Conservation (phyloP, 2,113 vertebrate species). For the Sebastes fasciatus region DNA sequence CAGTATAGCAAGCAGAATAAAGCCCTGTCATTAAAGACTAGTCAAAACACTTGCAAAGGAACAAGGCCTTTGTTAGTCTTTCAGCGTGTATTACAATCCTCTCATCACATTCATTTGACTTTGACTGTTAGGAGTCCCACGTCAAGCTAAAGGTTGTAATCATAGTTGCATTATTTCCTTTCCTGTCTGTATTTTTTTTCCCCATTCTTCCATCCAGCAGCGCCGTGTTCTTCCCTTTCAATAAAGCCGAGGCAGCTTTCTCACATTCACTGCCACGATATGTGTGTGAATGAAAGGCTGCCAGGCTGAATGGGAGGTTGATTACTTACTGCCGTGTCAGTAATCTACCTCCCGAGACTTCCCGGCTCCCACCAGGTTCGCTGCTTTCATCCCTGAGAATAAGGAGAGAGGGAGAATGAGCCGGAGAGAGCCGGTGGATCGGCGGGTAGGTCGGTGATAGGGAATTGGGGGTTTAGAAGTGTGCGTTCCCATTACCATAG, state of each 20-base stretch:
- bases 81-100: neutral
- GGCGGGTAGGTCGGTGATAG: too few relatives aligned
- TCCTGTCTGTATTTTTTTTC: neutral
- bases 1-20: neutral
- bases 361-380: neutral
- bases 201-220: neutral
- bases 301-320: conserved; percentile 46
- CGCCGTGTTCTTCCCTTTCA: neutral
- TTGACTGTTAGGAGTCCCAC: neutral
- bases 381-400: conserved; percentile 33
- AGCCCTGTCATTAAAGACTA: neutral
- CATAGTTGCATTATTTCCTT: neutral
- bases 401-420: neutral
- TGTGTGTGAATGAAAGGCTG: conserved; percentile 32
- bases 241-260: neutral
- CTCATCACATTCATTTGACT: conserved; percentile 9
- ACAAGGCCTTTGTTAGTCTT: neutral
- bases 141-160: neutral
- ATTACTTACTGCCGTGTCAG: conserved; percentile 36
- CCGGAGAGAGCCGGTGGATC: too few relatives aligned
- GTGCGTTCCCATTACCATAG: conserved; percentile 19
- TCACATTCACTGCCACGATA: neutral
- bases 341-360: conserved; percentile 35
- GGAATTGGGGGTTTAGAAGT: conserved; percentile 29
- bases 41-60: neutral